phyloP scores from a whole-genome alignment of 2,113 vertebrate species.

The Benitochromis conjunctus region DNA sequence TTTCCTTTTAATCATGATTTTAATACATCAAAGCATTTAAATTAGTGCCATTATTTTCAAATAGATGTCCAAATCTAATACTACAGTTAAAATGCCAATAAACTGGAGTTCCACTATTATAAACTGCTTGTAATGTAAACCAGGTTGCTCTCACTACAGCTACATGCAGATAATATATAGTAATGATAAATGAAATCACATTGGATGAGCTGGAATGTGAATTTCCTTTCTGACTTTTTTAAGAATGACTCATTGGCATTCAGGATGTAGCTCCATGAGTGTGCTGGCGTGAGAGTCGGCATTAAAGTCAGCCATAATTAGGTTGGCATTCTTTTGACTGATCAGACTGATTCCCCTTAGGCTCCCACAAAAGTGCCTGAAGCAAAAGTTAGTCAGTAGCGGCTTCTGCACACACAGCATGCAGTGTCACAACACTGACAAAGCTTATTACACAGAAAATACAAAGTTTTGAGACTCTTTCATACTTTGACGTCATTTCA shows the following conservation, averaged over 20 bases:
- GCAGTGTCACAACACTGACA: constrained; percentile 38
- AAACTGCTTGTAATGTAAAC: neutral
- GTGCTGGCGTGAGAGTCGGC: constrained; percentile 22
- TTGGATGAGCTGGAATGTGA: neutral
- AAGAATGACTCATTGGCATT: constrained; percentile 27
- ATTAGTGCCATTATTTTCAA: neutral
- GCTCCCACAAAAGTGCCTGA: constrained; percentile 47
- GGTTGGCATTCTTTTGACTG: constrained; percentile 32
- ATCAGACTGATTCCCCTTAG: constrained; percentile 33
- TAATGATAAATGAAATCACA: neutral
- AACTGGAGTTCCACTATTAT: neutral
- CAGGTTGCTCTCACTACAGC: neutral
- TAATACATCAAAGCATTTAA: neutral
- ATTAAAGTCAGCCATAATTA: constrained; percentile 36
- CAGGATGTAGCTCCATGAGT: constrained; percentile 3
- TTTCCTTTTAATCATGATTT: neutral
- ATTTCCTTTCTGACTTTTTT: constrained; percentile 6
- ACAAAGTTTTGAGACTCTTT: constrained; percentile 34
- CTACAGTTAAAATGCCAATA: neutral
- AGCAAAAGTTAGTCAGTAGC: constrained; percentile 39
- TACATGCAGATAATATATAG: neutral
- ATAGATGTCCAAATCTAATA: neutral
- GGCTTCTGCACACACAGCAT: neutral
- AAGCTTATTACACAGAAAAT: constrained; percentile 23
- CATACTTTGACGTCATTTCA: neutral